phyloP scores from a whole-genome alignment of 2,888 invertebrate genomes.

The Acheta domesticus region DNA sequence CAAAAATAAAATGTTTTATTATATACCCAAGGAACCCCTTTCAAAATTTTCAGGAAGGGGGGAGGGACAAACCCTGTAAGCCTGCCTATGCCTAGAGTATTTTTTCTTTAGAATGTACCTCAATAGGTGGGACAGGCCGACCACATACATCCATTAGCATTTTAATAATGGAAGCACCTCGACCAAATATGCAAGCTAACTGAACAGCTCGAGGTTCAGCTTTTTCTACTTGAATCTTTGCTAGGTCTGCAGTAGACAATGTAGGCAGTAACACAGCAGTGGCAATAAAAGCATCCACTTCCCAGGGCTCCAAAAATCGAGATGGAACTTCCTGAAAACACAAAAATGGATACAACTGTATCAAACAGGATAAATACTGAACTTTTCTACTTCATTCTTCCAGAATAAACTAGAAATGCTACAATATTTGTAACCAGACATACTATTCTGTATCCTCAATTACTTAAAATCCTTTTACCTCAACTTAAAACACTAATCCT shows the following conservation, averaged over 20 bases:
- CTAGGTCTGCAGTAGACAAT: not conserved
- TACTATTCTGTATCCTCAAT: too few relatives aligned
- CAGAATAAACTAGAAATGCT: too few relatives aligned
- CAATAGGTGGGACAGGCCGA: not conserved
- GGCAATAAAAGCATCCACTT: not conserved
- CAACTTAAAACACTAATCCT: too few relatives aligned
- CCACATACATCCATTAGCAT: conserved; percentile 6
- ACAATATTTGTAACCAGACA: too few relatives aligned
- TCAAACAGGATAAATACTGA: not conserved
- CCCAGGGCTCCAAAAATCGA: not conserved
- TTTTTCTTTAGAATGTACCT: not conserved
- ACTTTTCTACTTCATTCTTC: too few relatives aligned
- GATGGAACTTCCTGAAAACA: not conserved
- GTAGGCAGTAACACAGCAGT: not conserved
- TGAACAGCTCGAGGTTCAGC: not conserved
- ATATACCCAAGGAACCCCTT: too few relatives aligned
- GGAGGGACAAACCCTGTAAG: too few relatives aligned
- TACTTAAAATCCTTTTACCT: too few relatives aligned
- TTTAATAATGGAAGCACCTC: not conserved
- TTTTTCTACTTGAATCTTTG: not conserved
- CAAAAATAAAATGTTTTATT: too few relatives aligned
- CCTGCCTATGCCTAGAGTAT: too few relatives aligned
- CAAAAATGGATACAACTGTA: not conserved
- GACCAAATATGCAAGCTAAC: not conserved
- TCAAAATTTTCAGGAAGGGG: too few relatives aligned